phyloP scores from a whole-genome alignment of 2,113 vertebrate species.

The Arizona elegans region DNA sequence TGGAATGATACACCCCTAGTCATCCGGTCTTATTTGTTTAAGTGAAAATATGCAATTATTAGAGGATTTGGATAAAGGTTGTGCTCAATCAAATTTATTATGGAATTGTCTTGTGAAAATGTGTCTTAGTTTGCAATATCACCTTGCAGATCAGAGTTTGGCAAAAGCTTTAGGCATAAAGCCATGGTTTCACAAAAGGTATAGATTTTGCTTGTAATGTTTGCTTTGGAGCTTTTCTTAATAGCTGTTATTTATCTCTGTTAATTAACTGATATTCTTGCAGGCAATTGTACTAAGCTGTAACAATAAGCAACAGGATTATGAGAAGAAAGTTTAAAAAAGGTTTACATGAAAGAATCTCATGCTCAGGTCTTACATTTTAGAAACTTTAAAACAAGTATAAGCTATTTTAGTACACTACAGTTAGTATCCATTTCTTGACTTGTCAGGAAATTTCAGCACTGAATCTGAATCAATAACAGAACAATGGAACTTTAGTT shows the following conservation, averaged over 20 bases:
- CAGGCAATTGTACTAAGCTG: not conserved
- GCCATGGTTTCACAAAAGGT: not conserved
- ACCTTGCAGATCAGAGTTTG: not conserved
- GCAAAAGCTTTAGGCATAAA: not conserved
- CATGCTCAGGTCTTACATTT: not conserved
- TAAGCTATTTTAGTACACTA: not conserved
- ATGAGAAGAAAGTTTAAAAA: not conserved
- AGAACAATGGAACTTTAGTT: not conserved
- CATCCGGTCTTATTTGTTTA: not conserved
- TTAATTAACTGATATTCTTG: slow-evolving; percentile 9
- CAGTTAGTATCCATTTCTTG: not conserved
- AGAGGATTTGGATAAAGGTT: not conserved
- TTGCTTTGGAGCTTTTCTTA: slow-evolving; percentile 3
- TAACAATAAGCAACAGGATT: not conserved
- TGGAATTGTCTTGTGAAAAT: not conserved
- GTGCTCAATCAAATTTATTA: not conserved
- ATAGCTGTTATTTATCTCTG: slow-evolving; percentile 17
- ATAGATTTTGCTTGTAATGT: not conserved
- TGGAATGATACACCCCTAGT: not conserved
- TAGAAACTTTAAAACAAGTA: not conserved
- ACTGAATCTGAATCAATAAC: not conserved
- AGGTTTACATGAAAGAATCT: not conserved
- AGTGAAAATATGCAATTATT: not conserved
- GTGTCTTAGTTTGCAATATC: not conserved
- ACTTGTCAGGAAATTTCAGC: not conserved